phyloP scores from a whole-genome alignment of 2,797 vertebrate genomes.

The Syngnathus acus region DNA sequence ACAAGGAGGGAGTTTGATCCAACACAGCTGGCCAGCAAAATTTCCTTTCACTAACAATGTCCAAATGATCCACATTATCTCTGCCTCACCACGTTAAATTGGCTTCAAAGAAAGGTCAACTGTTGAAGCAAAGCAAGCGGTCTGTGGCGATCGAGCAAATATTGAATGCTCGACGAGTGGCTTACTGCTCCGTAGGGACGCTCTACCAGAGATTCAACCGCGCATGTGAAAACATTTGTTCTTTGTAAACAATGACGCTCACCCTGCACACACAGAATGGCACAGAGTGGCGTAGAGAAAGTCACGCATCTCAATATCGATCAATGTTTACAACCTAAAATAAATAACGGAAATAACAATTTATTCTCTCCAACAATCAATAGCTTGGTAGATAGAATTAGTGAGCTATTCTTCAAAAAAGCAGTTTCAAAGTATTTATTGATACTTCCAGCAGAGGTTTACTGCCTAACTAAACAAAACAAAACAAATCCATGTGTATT shows the following conservation, averaged over 20 bases:
- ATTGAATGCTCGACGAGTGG: neutral
- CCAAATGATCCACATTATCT: neutral
- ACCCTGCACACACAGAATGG: neutral
- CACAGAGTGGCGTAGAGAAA: neutral
- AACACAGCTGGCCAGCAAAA: slow-evolving; percentile 1
- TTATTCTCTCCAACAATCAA: neutral
- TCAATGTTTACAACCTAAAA: neutral
- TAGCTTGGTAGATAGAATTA: no score
- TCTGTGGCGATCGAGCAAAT: neutral
- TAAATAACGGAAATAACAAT: neutral
- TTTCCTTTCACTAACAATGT: neutral
- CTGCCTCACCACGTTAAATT: neutral
- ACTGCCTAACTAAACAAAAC: neutral
- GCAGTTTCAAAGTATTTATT: neutral
- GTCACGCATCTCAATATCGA: neutral
- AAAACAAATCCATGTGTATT: no score
- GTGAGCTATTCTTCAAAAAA: no score
- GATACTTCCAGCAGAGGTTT: neutral
- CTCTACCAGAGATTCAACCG: neutral
- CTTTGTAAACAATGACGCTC: neutral
- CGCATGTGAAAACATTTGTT: neutral
- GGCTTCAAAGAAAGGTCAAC: slow-evolving; percentile 2
- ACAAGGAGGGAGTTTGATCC: neutral
- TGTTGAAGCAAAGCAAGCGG: neutral
- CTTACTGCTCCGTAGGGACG: neutral